phyloP scores from a whole-genome alignment of 2,113 vertebrate species.

The Melanocharis versteri region DNA sequence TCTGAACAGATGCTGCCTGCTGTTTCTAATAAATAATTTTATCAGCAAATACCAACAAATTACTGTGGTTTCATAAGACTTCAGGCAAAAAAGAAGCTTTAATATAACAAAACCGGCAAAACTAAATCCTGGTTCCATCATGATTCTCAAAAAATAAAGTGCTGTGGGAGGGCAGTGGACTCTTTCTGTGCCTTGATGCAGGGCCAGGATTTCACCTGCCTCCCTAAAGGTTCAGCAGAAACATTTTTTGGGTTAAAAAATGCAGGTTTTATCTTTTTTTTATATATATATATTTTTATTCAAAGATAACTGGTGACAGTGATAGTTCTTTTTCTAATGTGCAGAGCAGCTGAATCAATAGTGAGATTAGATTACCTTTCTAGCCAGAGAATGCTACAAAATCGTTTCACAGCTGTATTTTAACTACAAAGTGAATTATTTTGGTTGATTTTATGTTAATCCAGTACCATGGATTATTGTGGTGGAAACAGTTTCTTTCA shows the following conservation, averaged over 20 bases:
- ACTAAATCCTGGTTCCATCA: background rate
- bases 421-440: background rate
- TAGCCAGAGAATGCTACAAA: background rate
- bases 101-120: background rate
- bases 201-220: background rate
- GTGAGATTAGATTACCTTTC: background rate
- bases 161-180: background rate
- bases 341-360: background rate
- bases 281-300: too few species aligned
- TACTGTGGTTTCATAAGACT: background rate
- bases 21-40: background rate
- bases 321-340: background rate
- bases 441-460: background rate
- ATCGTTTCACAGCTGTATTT: background rate
- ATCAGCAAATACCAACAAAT: background rate
- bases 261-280: background rate
- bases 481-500: background rate
- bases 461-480: background rate
- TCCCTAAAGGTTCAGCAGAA: background rate
- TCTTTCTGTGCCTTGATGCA: background rate
- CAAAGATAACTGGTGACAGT: background rate
- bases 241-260: background rate
- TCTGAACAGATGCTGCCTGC: background rate
- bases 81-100: background rate
- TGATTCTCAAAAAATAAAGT: background rate